Conservation (phyloP, 1,140 invertebrate species). For the Heliothis subflexa region DNA sequence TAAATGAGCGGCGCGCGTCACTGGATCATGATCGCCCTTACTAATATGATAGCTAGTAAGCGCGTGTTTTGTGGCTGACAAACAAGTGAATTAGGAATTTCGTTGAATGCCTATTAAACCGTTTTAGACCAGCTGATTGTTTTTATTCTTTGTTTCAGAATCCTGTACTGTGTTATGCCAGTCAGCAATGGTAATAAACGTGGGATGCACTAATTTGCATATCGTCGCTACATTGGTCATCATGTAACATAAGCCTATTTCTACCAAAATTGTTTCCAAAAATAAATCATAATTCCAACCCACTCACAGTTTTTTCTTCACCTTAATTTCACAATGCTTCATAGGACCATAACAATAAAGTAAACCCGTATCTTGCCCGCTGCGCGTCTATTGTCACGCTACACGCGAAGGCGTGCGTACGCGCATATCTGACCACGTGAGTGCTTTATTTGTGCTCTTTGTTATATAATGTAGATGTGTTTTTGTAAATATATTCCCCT, state of each 20-base stretch:
- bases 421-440: constrained; percentile 29
- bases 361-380: constrained; percentile 39
- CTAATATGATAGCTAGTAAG: constrained; percentile 34
- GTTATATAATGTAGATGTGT: no score
- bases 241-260: no score
- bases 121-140: no score
- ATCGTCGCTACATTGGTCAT: no score
- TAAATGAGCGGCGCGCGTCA: constrained; percentile 53
- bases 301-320: not conserved
- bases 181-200: no score
- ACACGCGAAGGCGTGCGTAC: constrained; percentile 43
- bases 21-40: constrained; percentile 47
- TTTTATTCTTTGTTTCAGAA: no score
- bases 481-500: no score
- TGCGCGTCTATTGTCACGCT: constrained; percentile 24
- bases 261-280: no score
- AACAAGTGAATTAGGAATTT: not conserved
- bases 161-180: no score
- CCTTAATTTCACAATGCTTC: not conserved
- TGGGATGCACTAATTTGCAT: no score
- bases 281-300: not conserved
- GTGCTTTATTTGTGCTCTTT: not conserved
- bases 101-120: not conserved
- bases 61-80: constrained; percentile 35
- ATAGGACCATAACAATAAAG: constrained; percentile 9